These are phyloP conservation scores for Camponotus pennsylvanicus DNA, from an alignment of 1,140 invertebrate genomes.

Conservation along the genomic window DNA sequence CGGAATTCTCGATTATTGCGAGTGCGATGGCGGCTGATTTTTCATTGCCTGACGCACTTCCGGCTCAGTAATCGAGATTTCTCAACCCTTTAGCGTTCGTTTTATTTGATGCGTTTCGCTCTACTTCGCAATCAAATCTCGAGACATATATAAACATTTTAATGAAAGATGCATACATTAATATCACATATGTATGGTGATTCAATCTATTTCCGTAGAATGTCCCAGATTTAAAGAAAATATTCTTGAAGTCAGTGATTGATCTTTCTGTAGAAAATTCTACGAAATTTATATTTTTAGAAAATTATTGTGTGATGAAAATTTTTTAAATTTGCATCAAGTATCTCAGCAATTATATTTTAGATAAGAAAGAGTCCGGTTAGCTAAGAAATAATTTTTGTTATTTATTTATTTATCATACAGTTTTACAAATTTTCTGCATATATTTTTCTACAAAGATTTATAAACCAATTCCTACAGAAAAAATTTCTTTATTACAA, in stretches of 20 bases:
- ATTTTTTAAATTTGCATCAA: not conserved
- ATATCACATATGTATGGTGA: not conserved
- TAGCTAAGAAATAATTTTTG: not conserved
- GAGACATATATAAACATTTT: not conserved
- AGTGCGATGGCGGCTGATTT: conserved; percentile 36
- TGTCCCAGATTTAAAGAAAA: not conserved
- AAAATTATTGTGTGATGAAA: not conserved
- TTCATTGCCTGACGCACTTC: conserved; percentile 1
- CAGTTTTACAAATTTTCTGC: not conserved
- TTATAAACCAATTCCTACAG: not conserved
- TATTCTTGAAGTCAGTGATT: too few relatives aligned
- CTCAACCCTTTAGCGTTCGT: not conserved
- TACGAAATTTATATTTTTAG: not conserved
- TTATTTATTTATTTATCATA: not conserved
- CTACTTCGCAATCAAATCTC: not conserved
- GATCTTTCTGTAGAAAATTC: not conserved
- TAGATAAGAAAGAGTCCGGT: not conserved
- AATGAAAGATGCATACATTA: not conserved
- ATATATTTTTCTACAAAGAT: not conserved
- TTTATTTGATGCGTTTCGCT: not conserved
- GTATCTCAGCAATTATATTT: not conserved
- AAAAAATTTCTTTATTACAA: not conserved
- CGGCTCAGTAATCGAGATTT: conserved; percentile 20
- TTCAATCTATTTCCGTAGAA: not conserved
- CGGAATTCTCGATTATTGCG: conserved; percentile 10